These are phyloP conservation scores for Pyrgus malvae DNA, from an alignment of 2,888 invertebrate species.

Conservation along the genomic window DNA sequence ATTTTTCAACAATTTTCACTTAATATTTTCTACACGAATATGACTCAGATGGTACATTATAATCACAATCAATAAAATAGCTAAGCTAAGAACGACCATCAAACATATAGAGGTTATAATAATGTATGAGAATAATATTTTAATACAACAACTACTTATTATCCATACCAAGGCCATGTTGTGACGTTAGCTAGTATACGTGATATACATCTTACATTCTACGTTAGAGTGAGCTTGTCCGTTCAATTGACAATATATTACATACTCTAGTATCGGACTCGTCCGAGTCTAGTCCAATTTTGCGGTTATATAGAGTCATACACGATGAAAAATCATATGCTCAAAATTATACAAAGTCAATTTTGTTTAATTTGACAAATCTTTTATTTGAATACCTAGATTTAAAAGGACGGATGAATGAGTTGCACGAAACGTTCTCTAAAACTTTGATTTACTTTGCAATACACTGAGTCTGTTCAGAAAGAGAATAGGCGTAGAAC, in stretches of 20 bases:
- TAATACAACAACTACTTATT: conserved; percentile 38
- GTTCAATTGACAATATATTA: conserved; percentile 7
- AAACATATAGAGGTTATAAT: neutral
- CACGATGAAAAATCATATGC: neutral
- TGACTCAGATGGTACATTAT: neutral
- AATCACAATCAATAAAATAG: conserved; percentile 21
- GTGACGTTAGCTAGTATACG: conserved; percentile 17
- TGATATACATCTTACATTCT: neutral
- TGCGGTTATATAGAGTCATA: neutral
- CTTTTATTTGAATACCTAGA: neutral
- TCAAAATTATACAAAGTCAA: neutral
- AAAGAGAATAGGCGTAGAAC: too few relatives aligned
- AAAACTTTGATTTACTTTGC: neutral
- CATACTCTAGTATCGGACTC: neutral
- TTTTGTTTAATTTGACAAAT: too few relatives aligned
- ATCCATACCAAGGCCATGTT: conserved; percentile 49
- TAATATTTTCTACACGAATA: neutral
- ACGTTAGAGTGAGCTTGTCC: conserved; percentile 23
- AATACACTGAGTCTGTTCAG: too few relatives aligned
- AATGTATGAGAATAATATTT: conserved; percentile 12
- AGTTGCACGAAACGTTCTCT: neutral
- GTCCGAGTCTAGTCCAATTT: neutral
- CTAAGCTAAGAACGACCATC: conserved; percentile 8
- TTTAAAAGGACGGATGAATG: neutral
- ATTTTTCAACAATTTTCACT: neutral